phyloP scores from a whole-genome alignment of 1,140 invertebrate species.

The Aphaenogaster rudis region DNA sequence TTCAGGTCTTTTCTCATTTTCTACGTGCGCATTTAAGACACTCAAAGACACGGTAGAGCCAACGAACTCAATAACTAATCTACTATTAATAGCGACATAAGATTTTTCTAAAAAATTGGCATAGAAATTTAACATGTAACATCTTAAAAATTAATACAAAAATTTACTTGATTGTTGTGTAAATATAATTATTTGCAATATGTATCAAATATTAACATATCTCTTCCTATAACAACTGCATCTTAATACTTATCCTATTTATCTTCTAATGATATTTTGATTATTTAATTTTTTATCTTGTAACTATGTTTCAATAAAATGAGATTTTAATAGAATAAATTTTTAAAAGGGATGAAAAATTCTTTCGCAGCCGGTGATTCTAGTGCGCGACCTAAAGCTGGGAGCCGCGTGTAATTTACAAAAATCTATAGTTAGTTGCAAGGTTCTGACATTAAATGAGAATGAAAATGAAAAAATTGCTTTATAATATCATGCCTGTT shows the following conservation, averaged over 20 bases:
- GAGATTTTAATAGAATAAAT: background rate
- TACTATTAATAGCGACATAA: background rate
- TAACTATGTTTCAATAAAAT: background rate
- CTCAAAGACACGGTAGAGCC: background rate
- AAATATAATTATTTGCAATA: background rate
- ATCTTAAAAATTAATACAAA: conserved; percentile 10
- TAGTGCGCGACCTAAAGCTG: too few species aligned
- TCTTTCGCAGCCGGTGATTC: too few species aligned
- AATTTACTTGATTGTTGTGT: background rate
- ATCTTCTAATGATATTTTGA: background rate
- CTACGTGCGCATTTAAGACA: background rate
- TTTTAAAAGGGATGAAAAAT: background rate
- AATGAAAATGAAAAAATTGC: too few species aligned
- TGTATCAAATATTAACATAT: background rate
- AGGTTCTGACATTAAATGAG: too few species aligned
- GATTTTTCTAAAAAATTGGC: background rate
- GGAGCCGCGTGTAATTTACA: too few species aligned
- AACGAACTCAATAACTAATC: background rate
- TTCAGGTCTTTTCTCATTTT: background rate
- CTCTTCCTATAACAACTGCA: background rate
- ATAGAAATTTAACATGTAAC: background rate
- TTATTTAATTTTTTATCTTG: background rate
- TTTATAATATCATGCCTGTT: too few species aligned
- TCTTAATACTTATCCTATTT: background rate
- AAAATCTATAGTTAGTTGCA: too few species aligned